A percentile compares a stretch with the other conserved stretches of the same genome.
Evolutionary conservation across 2,888 invertebrate genomes (phyloP).

Genomic region (Autographa gamma): DNA sequence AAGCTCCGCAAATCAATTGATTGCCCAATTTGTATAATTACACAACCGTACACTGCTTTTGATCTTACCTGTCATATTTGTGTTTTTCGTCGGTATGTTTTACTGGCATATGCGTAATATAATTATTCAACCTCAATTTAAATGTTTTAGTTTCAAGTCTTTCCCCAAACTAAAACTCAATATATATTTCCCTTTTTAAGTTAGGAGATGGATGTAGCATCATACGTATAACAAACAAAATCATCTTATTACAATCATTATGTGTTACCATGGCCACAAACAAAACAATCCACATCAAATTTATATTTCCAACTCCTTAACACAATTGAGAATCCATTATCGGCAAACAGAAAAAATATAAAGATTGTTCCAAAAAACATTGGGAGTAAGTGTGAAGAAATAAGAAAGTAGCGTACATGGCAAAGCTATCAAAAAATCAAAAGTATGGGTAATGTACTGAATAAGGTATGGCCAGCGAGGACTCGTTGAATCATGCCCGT

Average conservation of each 20-base stretch:
- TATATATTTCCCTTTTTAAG: no score
- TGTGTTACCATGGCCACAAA: background rate
- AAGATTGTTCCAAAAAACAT: constrained; percentile 29
- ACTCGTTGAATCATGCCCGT: constrained; percentile 37
- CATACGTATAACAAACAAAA: background rate
- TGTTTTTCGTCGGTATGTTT: constrained; percentile 16
- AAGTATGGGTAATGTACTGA: constrained; percentile 61
- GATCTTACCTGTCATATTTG: constrained; percentile 33
- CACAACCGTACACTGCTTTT: constrained; percentile 32
- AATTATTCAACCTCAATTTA: background rate
- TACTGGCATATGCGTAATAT: background rate
- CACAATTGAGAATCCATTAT: constrained; percentile 29
- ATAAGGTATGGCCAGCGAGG: constrained; percentile 60
- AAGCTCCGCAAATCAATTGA: constrained; percentile 43
- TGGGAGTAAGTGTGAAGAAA: constrained; percentile 46
- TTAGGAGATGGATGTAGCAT: no score
- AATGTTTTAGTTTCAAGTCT: no score
- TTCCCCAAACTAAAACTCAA: no score
- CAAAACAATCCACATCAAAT: constrained; percentile 5
- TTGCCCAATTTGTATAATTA: constrained; percentile 48
- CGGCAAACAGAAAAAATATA: constrained; percentile 25
- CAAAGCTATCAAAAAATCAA: constrained; percentile 70
- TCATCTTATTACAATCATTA: background rate
- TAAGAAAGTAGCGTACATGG: constrained; percentile 61
- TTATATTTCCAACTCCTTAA: background rate